phyloP scores from a whole-genome alignment of 2,888 invertebrate genomes.

The Drosophila cracens region DNA sequence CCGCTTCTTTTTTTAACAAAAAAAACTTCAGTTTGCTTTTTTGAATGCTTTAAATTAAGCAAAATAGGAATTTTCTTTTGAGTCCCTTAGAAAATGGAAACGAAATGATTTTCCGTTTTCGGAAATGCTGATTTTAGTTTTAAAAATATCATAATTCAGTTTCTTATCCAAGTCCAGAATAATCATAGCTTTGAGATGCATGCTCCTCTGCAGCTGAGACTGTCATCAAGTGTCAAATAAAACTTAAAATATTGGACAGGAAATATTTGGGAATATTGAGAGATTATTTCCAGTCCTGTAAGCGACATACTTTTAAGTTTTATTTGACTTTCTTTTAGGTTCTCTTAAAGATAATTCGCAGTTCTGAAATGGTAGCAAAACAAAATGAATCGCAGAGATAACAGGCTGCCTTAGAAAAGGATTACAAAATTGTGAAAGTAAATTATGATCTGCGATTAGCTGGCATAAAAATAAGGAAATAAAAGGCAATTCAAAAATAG shows the following conservation, averaged over 20 bases:
- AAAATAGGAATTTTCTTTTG: neutral
- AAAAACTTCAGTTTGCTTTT: accelerated
- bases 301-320: neutral
- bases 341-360: neutral
- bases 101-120: neutral
- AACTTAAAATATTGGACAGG: too few species aligned
- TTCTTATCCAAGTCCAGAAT: neutral
- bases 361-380: neutral
- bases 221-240: neutral
- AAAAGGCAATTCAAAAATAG: slow-evolving; percentile 51
- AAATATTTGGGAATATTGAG: too few species aligned
- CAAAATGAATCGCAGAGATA: neutral
- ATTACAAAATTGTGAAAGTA: slow-evolving; percentile 42
- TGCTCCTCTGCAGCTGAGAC: accelerated
- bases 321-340: neutral
- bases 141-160: neutral
- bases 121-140: neutral
- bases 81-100: neutral
- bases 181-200: neutral
- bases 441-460: slow-evolving; percentile 58
- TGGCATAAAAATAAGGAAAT: slow-evolving; percentile 46
- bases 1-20: neutral
- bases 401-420: neutral
- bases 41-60: accelerated
- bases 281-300: neutral